A percentile compares a stretch with the other conserved stretches of the same genome.
These are phyloP conservation scores for Sterrhoptilus dennistouni DNA, from an alignment of 2,113 vertebrate species.

Conservation along the genomic window DNA sequence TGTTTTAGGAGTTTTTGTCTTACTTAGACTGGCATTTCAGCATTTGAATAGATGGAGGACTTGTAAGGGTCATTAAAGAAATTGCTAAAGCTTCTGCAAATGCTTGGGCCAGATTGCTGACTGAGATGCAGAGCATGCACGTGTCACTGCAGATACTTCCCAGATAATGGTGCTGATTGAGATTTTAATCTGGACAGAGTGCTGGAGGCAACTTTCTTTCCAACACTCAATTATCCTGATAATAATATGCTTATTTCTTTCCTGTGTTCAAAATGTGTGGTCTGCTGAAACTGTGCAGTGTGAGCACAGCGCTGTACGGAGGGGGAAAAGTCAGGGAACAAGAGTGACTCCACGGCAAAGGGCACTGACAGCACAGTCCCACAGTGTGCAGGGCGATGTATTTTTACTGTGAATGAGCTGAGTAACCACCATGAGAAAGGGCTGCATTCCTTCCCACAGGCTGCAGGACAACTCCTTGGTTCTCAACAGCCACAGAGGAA, in stretches of 20 bases:
- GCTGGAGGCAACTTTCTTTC: constrained; percentile 21
- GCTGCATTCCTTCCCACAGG: constrained; percentile 23
- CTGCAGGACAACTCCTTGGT: not conserved
- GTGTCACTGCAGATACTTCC: constrained; percentile 52
- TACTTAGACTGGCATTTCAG: constrained; percentile 10
- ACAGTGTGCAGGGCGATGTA: fast-evolving
- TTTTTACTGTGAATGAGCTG: not conserved
- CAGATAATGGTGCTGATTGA: constrained; percentile 59
- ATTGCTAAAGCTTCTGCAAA: constrained; percentile 59
- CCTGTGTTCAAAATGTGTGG: constrained; percentile 30
- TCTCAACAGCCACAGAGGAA: not conserved
- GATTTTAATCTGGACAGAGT: constrained; percentile 56
- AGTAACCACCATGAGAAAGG: not conserved
- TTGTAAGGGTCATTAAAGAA: constrained; percentile 62
- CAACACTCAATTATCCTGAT: constrained; percentile 46
- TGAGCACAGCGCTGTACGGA: not conserved
- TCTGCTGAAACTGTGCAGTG: constrained; percentile 4
- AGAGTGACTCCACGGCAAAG: not conserved
- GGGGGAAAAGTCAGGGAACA: not conserved
- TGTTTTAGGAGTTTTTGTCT: constrained; percentile 52
- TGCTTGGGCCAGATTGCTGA: constrained; percentile 35
- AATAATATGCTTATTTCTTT: constrained; percentile 12
- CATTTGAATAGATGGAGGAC: constrained; percentile 47
- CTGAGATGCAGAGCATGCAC: constrained; percentile 22
- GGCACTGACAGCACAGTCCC: not conserved